These are phyloP conservation scores for Pristis pectinata DNA, from an alignment of 2,797 vertebrate genomes.

Conservation along the genomic window DNA sequence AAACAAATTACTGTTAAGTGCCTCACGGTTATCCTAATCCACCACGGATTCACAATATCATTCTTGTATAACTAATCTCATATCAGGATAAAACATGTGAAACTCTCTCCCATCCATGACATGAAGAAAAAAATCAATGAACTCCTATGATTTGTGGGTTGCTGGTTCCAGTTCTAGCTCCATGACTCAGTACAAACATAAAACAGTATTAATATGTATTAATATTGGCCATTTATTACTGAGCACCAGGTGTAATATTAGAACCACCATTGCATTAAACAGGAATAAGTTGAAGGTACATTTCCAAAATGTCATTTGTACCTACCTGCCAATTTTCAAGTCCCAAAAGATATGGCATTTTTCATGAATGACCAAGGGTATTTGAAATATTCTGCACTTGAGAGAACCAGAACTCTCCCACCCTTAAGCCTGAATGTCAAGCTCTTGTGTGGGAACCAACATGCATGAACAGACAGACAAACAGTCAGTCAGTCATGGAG, in stretches of 20 bases:
- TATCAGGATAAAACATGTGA: neutral
- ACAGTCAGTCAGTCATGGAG: too few species aligned
- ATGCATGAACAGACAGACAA: neutral
- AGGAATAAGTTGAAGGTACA: neutral
- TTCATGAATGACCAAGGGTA: neutral
- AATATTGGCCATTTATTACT: neutral
- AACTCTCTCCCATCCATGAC: neutral
- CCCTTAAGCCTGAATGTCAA: neutral
- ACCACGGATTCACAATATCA: neutral
- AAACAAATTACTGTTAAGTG: neutral
- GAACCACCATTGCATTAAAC: neutral
- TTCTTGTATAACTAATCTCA: neutral
- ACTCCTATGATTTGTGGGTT: neutral
- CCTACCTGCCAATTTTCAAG: neutral
- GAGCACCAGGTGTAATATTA: neutral
- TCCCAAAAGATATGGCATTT: neutral
- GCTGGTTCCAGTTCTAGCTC: neutral
- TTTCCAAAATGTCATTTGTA: neutral
- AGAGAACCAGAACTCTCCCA: neutral
- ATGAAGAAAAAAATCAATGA: neutral
- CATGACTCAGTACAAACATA: neutral
- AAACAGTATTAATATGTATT: neutral
- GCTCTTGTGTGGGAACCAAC: neutral
- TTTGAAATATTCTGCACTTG: neutral
- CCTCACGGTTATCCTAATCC: neutral